A percentile compares a stretch with the other conserved stretches of the same genome.
Conservation (phyloP, 1,140 invertebrate species). For the Dermatophagoides farinae region DNA sequence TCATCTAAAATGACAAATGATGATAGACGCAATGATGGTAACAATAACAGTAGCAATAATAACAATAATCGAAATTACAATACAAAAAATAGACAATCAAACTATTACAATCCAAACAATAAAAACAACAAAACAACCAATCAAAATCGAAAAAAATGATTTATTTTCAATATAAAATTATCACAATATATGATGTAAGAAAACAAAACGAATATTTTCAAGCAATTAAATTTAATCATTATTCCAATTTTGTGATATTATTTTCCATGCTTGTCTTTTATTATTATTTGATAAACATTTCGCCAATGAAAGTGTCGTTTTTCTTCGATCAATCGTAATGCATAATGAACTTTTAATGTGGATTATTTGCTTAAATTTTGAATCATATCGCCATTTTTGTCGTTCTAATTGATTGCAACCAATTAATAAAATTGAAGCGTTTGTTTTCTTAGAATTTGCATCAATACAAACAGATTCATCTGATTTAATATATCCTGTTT, state of each 20-base stretch:
- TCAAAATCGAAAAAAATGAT: background rate
- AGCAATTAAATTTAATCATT: background rate
- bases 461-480: conserved; percentile 51
- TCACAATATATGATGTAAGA: too few relatives aligned
- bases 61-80: background rate
- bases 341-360: conserved; percentile 35
- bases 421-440: conserved; percentile 36
- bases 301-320: background rate
- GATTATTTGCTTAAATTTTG: conserved; percentile 29
- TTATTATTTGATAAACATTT: background rate
- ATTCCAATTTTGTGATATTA: background rate
- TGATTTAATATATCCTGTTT: conserved; percentile 41
- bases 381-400: conserved; percentile 42
- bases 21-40: too few relatives aligned
- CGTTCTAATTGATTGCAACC: conserved; percentile 37
- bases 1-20: too few relatives aligned
- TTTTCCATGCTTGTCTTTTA: conserved; percentile 9
- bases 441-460: conserved; percentile 27
- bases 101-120: background rate
- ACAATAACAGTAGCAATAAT: background rate
- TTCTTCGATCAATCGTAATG: conserved; percentile 28
- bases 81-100: background rate
- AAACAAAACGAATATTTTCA: too few relatives aligned
- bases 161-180: background rate
- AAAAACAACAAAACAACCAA: background rate